Base-by-base conservation (phyloP, 1,140 invertebrate genomes). In the Chrysoperla carnea region DNA sequence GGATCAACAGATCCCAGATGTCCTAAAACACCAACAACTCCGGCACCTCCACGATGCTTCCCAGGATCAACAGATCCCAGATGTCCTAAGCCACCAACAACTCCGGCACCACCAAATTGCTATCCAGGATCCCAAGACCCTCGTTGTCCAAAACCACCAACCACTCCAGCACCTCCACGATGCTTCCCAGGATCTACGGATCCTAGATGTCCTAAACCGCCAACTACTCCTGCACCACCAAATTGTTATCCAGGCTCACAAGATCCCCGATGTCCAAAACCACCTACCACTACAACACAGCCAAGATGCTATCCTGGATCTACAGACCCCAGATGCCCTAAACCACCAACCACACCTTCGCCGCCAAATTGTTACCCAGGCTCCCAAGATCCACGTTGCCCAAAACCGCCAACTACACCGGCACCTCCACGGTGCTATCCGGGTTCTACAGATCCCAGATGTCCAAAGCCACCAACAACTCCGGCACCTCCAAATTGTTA, bases 371-470 rank as follows among this genome's bases (percentile, higher is more conserved):
- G 48, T 40, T 66, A 53, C 46, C 63, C 57, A 6, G 66, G 65
- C 1, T 59, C 53, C 6, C 56, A 46, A 2, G 65, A 70, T 50
- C 64, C 62, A 9, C 50, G 55, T 8, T 69, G 65, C 23, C 55
- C 58, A n/a, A 23, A 45, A 6, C 46, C 48, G 8, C 50, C 51
- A n/a, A 23, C 46, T 4, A 47, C 48, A 9, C 50, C 51, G 33
- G 52, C 52, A 39, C 46, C 52, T 40, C 58, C 53, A 4, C 15
- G 37, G 6, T 60, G 63, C 46, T 66, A 53, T 46, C 63, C 57
- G 5, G 66, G 65, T 1, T 59, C 53, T 6, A 57, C 47, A 2
- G 65, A 70, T 50, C 64, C 62, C 7, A 51, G 55, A n/a, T 69
- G 65, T 23, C 55, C 58, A 9, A 48, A 53, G 36, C 48, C 52